Evolutionary conservation across 2,113 vertebrate species (phyloP).

Genomic region (Ornithorhynchus anatinus): DNA sequence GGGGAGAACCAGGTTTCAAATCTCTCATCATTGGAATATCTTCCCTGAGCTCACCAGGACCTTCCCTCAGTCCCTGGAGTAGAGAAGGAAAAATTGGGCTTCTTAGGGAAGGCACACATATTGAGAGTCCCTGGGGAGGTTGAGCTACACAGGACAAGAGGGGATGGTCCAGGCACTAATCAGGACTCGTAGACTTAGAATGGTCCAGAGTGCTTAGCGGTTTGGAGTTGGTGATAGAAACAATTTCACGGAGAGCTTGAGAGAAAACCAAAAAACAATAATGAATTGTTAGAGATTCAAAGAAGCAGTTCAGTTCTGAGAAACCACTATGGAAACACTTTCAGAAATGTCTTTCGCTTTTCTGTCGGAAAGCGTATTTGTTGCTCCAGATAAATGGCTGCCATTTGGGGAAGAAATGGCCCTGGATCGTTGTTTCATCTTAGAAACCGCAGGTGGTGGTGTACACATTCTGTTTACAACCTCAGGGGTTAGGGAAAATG

Average conservation of each 20-base stretch:
- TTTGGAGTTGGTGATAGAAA: background rate
- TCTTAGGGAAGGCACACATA: too few species aligned
- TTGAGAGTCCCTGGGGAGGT: too few species aligned
- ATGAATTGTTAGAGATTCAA: background rate
- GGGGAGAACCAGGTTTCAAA: too few species aligned
- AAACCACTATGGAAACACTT: background rate
- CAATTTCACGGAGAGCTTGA: background rate
- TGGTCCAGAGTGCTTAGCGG: background rate
- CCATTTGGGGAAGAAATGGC: constrained; percentile 44
- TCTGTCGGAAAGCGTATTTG: constrained; percentile 33
- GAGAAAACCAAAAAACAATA: constrained; percentile 24
- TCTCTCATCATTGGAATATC: too few species aligned
- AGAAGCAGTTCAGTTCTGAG: constrained; percentile 11
- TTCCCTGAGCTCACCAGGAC: too few species aligned
- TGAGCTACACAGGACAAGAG: too few species aligned
- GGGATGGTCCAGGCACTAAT: too few species aligned
- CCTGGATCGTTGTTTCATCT: constrained; percentile 52
- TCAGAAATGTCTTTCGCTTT: constrained; percentile 36
- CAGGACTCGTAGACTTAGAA: too few species aligned
- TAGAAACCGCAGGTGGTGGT: constrained; percentile 64
- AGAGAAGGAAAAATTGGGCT: too few species aligned
- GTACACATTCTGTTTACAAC: constrained; percentile 58
- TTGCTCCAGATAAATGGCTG: constrained; percentile 59
- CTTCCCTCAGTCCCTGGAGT: too few species aligned
- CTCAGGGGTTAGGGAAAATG: constrained; percentile 53